phyloP scores from a whole-genome alignment of 2,113 vertebrate genomes.

The Sterrhoptilus dennistouni region DNA sequence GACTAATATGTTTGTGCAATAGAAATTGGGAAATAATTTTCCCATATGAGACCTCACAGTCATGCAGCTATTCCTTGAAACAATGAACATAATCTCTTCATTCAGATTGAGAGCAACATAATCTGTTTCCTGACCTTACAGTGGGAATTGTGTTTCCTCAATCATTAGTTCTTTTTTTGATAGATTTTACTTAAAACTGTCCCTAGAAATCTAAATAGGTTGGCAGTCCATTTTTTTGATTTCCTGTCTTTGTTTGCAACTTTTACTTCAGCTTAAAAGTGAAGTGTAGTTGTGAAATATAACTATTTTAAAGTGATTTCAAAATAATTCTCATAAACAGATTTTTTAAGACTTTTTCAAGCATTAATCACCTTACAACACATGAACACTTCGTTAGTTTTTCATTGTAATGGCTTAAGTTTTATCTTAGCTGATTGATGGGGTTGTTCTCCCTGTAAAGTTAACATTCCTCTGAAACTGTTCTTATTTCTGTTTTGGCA shows the following conservation, averaged over 20 bases:
- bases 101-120: background rate
- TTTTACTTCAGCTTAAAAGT: background rate
- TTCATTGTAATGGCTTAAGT: background rate
- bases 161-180: background rate
- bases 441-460: background rate
- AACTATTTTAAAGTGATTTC: background rate
- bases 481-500: background rate
- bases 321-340: background rate
- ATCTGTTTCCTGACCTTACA: background rate
- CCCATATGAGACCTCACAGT: background rate
- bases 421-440: background rate
- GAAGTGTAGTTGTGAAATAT: background rate
- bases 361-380: background rate
- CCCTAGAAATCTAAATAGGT: background rate
- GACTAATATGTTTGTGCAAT: background rate
- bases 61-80: background rate
- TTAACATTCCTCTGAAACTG: background rate
- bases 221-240: background rate
- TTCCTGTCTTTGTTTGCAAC: background rate
- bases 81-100: background rate
- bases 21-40: slow-evolving; percentile 10
- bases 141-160: background rate
- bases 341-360: background rate
- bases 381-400: background rate
- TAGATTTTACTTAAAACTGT: background rate